Evolutionary conservation across 1,140 invertebrate genomes (phyloP).

Genomic region (Zaprionus nigranus): DNA sequence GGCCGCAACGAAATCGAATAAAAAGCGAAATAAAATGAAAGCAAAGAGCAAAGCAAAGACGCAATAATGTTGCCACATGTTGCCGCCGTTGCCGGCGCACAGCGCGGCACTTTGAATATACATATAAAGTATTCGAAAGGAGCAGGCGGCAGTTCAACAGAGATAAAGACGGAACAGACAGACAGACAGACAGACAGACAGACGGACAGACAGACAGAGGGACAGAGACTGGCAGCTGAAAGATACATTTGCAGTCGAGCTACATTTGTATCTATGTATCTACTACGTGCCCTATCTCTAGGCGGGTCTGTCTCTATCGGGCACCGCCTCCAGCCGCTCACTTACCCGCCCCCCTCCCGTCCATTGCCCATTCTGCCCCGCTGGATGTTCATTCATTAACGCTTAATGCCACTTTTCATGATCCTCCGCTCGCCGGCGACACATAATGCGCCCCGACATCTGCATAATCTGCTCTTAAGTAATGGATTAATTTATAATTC

Average conservation of each 20-base stretch:
- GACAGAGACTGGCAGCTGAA: background rate
- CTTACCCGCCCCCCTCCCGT: background rate
- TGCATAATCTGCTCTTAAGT: slow-evolving; percentile 70
- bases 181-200: no score
- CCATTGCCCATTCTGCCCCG: background rate
- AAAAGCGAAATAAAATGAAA: slow-evolving; percentile 35
- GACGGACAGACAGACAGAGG: background rate
- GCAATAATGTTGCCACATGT: slow-evolving; percentile 38
- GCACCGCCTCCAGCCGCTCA: background rate
- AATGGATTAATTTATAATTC: slow-evolving; percentile 80
- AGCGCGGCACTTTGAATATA: slow-evolving; percentile 49
- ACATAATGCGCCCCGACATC: slow-evolving; percentile 71
- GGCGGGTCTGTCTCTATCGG: background rate
- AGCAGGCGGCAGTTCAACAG: background rate
- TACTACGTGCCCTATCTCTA: slow-evolving; percentile 7
- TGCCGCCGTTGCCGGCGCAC: slow-evolving; percentile 23
- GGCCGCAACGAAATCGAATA: slow-evolving; percentile 43
- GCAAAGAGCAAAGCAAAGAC: slow-evolving; percentile 35
- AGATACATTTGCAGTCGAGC: slow-evolving; percentile 15
- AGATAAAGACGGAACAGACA: background rate
- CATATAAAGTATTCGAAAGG: slow-evolving; percentile 33
- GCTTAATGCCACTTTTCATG: slow-evolving; percentile 48
- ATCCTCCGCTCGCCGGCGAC: slow-evolving; percentile 25
- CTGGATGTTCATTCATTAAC: slow-evolving; percentile 57
- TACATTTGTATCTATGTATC: slow-evolving; percentile 14